Evolutionary conservation across 1,140 invertebrate species (phyloP), one percentile per base, ranked within the genome.

Genomic region (Bemisia tabaci): DNA sequence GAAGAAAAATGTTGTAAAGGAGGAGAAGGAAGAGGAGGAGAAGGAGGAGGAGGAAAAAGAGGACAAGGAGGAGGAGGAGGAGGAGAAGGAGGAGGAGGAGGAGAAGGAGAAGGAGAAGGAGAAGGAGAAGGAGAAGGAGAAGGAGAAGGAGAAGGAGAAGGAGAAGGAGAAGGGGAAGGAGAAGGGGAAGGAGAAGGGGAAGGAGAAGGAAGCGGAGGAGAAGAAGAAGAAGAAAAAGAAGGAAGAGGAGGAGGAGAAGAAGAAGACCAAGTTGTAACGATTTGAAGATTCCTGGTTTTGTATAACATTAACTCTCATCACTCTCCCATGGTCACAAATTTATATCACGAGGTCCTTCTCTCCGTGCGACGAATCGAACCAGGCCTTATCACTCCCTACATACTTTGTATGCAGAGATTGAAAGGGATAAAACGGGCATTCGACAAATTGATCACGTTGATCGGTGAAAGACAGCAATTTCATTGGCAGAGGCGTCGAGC

Each of bases 181-280:
- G 25, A 62, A n/a, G 60, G 25, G 60, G 25, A 62, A n/a, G n/a
- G 25, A 26, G 25, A 62, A 25, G 24, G 62, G 33, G 62, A 24
- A 25, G 24, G 62, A 63, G 62, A 22, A 25, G 62, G 62, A 63
- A 24, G 25, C n/a, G 23, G 33, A 21, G 62, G 23, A 63, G 62
- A 24, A 9, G 24, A 24, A 63, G 23, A 24, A 25, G 24, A 24
- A 63, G 62, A 24, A 25, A 33, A 24, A 63, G 62, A 24, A 25
- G 24, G 23, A 63, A 33, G 21, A 61, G 23, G 33, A 21, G 62
- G 23, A 63, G 62, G 21, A 9, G 24, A 24, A 63, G 23, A 24
- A 25, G 24, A 24, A 63, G 62, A 24, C 21, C 12, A 24, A 63
- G 62, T 9, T 21, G 24, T 5, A 63, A 33, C 5, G 12, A 17